Evolutionary conservation across 2,888 invertebrate species (phyloP), one percentile per base, ranked within the genome.

Genomic region (Lissonota sp.): DNA sequence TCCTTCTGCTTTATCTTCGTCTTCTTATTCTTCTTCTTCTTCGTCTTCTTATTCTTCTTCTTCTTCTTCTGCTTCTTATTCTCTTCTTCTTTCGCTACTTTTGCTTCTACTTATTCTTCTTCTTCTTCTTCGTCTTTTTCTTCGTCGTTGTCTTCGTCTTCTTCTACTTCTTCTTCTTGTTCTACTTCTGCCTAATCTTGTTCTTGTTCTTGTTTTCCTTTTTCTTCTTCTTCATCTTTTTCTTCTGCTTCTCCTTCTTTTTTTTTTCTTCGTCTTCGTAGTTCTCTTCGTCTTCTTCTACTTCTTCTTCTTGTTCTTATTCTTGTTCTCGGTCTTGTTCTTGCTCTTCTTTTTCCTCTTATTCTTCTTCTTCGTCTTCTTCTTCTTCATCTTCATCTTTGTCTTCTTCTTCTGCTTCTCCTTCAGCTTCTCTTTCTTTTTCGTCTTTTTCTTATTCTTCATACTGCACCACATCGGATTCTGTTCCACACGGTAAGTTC

Each of bases 391-490:
- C 14, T 12, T 14, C 14, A 6, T 46, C 37, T 44, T 63, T 53
- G 6, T 6, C 14, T 6, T n/a, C 14, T 6, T 37, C 39, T 46
- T 26, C 42, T 44, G 14, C n/a, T 51, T 40, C 14, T 10, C 46
- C 14, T 46, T 44, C 10, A 14, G 16, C 26, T 51, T 62, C 40
- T 37, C 55, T 49, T 53, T 26, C 8, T 63, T 14, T 49, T 57
- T 42, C 26, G 51, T 60, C 51, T 66, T 60, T 71, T 10, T 66
- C 51, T 49, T 71, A 37, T 10, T 66, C 44, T 58, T 39, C 64
- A 16, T 39, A 62, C 40, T 53, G 77, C 58, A 75, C 74, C 78
- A 78, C 81, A 75, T 78, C 57, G 77, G 80, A 71, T 77, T 73
- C 77, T 77, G 74, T 70, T 67, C 71, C 63, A 16, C 58, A 37